Evolutionary conservation across 2,888 invertebrate species (phyloP), one percentile per base, ranked within the genome.

Genomic region (Ornithoptera priamus): DNA sequence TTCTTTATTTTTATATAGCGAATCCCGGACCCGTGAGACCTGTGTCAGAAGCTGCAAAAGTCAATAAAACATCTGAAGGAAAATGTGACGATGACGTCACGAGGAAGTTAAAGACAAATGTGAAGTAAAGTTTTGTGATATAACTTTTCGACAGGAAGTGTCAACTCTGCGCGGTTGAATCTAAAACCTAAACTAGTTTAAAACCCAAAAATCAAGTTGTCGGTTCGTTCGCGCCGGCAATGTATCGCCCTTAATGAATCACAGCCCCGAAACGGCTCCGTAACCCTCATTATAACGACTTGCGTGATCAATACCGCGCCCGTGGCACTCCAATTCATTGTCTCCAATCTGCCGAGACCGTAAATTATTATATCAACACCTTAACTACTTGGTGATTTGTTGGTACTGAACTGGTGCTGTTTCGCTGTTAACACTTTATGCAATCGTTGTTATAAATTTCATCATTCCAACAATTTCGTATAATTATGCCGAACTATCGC

Each of bases 161-260:
- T 22, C n/a, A 2, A 18, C 8, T 58, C 57, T 58, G 57, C 12
- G 22, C 18, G 22, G 22, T 58, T n/a, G 12, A n/a, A 22, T 58
- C 57, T 46, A 46, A 46, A 46, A 46, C 46, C 46, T 46, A 15
- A 46, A 18, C 64, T 70, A 46, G 12, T 64, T 61, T 61, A 66
- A 46, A 53, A 50, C 60, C 60, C 64, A 67, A 70, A 67, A 70
- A 70, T 67, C 64, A 57, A 67, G 64, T 61, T 64, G 64, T 67
- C 70, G 67, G 70, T 20, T 64, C 70, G 60, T 70, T 70, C 67
- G 81, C 80, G 81, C 75, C 75, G 72, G 78, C 85, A 79, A 88
- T 85, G 81, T 86, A 89, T 88, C 83, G 84, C 80, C 80, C 76
- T 77, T 86, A 88, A 88, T 88, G 85, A 89, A 89, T 86, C 87